Evolutionary conservation across 2,888 invertebrate species (phyloP).

Genomic region (Nematopogon swammerdamellus): DNA sequence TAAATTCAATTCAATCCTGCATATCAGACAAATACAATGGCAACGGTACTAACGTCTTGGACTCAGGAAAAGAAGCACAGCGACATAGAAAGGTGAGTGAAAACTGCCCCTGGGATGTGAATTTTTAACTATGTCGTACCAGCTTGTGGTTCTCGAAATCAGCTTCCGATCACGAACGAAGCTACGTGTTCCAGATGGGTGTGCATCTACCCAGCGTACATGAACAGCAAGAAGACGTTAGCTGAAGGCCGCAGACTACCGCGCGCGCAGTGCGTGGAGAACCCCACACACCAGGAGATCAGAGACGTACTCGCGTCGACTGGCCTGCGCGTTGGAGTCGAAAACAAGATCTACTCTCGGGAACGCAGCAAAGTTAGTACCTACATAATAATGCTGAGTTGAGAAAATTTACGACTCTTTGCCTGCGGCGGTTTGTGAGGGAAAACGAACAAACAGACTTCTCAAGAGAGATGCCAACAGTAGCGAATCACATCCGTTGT

Average conservation of each 20-base stretch:
- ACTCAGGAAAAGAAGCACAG: constrained; percentile 75
- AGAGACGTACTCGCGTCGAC: constrained; percentile 84
- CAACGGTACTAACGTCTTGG: constrained; percentile 59
- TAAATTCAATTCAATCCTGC: too few species aligned
- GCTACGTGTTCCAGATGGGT: constrained; percentile 71
- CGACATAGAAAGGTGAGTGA: constrained; percentile 51
- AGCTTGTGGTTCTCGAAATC: constrained; percentile 3
- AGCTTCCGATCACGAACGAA: background rate
- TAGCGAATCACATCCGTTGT: too few species aligned
- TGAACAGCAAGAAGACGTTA: constrained; percentile 89
- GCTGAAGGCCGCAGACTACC: constrained; percentile 85
- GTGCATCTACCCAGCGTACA: constrained; percentile 94
- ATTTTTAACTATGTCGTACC: constrained; percentile 4
- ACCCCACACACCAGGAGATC: constrained; percentile 94
- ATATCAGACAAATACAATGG: constrained; percentile 42
- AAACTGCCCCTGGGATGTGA: background rate
- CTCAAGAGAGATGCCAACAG: too few species aligned
- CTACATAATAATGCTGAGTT: too few species aligned
- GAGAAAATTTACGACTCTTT: too few species aligned
- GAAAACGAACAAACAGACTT: too few species aligned
- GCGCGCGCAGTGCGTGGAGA: constrained; percentile 86
- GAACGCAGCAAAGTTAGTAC: constrained; percentile 75
- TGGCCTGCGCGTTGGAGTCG: constrained; percentile 82
- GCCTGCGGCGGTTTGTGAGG: too few species aligned
- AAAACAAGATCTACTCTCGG: constrained; percentile 88